Evolutionary conservation across 37 sponge, comb jelly and placozoan genomes (phyloP), one percentile per base, ranked within the genome.

Genomic region (Trichoplax adhaerens): DNA sequence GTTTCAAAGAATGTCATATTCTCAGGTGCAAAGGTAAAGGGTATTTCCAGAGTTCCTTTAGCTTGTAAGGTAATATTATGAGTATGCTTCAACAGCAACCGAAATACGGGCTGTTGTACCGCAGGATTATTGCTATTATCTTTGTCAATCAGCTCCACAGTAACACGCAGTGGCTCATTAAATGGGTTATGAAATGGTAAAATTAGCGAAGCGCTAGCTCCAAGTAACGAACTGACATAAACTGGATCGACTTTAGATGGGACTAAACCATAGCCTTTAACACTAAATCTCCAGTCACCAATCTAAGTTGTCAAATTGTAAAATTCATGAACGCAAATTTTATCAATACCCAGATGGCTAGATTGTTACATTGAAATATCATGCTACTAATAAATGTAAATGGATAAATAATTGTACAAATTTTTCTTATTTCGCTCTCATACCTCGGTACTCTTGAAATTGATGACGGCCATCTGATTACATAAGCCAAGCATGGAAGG

Each of bases 381-480:
- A 29, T 29, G 29, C 29, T 29, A 29, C 29, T 29, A 29, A 29
- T 29, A 29, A 29, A 0, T 29, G 10, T 59, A 59, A n/a, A 70
- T 5, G 58, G 5, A 77, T 58, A 58, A 73, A 50, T 77, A 56
- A 12, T 56, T 54, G 62, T 58, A 29, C 4, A 76, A 68, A 12
- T 5, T 48, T 73, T 56, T 48, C 53, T 57, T 74, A 6, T 3
- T 52, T 49, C 52, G 49, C 50, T 2, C 55, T 60, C 62, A 7
- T 58, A 86, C 87, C 70, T 86, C 65, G 65, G 57, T 5, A 65
- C 81, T 86, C 52, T 71, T 77, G 77, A 86, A 83, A 5, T 68
- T 6, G 1, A 86, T 48, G 8, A 66, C 58, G 2, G 68, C 77
- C 49, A 55, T 51, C 55, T 83, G 80, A 12, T 79, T 55, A 8